A percentile compares a stretch with the other conserved stretches of the same genome.
Conservation (phyloP, 2,888 invertebrate species). For the Chalcosyrphus nemorum region DNA sequence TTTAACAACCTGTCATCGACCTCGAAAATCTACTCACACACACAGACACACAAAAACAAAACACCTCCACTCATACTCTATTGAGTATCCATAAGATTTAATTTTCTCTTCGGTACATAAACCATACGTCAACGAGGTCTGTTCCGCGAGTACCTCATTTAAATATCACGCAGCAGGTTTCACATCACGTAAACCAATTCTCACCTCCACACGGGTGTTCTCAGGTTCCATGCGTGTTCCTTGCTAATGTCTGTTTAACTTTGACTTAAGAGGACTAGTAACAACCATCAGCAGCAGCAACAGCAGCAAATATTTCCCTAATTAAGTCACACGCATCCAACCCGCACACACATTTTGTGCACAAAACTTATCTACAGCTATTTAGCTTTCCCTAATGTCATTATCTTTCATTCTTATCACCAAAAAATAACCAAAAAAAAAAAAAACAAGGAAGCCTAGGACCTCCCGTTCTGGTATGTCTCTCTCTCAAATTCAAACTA, state of each 20-base stretch:
- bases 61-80: neutral
- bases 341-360: neutral
- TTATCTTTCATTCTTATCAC: conserved; percentile 44
- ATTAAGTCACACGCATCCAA: conserved; percentile 18
- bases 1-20: neutral
- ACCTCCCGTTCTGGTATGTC: neutral
- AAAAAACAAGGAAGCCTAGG: no score
- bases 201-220: no score
- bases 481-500: conserved; percentile 10
- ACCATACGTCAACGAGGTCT: conserved; percentile 36
- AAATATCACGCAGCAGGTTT: conserved; percentile 20
- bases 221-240: neutral
- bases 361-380: conserved; percentile 49
- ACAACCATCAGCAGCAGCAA: neutral
- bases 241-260: conserved; percentile 8
- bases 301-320: conserved; percentile 28
- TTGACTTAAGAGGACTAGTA: neutral
- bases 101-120: conserved; percentile 11
- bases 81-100: conserved; percentile 28
- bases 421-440: no score
- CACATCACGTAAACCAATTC: conserved; percentile 25
- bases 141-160: conserved; percentile 27
- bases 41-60: no score
- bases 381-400: conserved; percentile 44
- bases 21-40: no score